Evolutionary conservation across 2,888 invertebrate species (phyloP).

Genomic region (Agrochola lychnidis): DNA sequence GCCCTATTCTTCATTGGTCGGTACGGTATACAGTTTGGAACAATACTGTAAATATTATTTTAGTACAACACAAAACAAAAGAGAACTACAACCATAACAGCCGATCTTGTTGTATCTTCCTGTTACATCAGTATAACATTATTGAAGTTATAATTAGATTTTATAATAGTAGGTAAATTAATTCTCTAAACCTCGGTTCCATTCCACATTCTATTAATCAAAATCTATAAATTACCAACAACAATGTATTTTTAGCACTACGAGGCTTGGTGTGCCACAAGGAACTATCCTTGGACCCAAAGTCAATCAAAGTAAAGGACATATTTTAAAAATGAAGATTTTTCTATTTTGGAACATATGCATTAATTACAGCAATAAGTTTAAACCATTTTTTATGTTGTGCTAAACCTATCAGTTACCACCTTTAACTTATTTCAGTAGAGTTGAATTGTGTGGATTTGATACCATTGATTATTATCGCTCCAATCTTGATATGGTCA

Average conservation of each 20-base stretch:
- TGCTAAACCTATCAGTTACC: background rate
- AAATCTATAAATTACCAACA: background rate
- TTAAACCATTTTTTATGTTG: background rate
- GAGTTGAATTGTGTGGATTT: background rate
- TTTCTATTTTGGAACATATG: background rate
- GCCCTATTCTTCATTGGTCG: no score
- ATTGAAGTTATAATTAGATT: background rate
- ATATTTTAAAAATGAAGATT: background rate
- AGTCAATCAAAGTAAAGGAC: background rate
- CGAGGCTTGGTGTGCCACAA: background rate
- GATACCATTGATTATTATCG: slow-evolving; percentile 4
- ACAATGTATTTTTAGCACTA: background rate
- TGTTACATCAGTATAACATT: background rate
- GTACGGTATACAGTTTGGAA: background rate
- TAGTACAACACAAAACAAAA: slow-evolving; percentile 7
- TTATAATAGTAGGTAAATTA: background rate
- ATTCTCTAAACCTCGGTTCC: background rate
- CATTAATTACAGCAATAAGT: no score
- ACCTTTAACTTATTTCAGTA: slow-evolving; percentile 4
- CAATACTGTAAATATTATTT: background rate
- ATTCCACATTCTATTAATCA: background rate
- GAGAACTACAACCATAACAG: background rate
- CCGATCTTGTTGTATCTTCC: background rate
- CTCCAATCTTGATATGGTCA: background rate
- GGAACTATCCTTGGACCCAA: background rate